Evolutionary conservation across 2,797 vertebrate species (phyloP), one percentile per base, ranked within the genome.

Genomic region (Darevskia nairensis): DNA sequence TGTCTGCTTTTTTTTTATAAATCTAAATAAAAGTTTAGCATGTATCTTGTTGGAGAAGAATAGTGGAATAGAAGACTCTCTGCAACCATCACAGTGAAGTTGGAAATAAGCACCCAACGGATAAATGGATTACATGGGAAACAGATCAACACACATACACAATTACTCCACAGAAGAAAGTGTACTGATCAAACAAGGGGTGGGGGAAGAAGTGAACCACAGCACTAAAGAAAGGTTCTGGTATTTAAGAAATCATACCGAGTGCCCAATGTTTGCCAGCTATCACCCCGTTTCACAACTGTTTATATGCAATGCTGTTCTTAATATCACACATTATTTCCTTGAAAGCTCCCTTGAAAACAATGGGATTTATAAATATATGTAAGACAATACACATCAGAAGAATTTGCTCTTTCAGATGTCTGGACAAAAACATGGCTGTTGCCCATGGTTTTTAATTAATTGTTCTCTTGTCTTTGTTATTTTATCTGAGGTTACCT

Each of bases 81-180:
- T 41, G 46, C 25, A 74, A 23, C 32, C 29, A 0, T 78, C 74
- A 87, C 35, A 46, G 75, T 79, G 86, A 83, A 3, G 13, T 2
- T 88, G 25, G 35, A 71, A 84, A 44, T 46, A 79, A 81, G 59
- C n/a, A 69, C 61, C 76, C 0, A 0, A 35, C 8, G 23, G 59
- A 80, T 69, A 59, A 27, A 69, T 74, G 2, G 9, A 29, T 64
- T 17, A 71, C 15, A 71, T 13, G 8, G 1, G 44, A 23, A 19
- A 27, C 71, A 50, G 81, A 32, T 46, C 39, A 83, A 93, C 90
- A 90, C 0, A 13, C 41, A 55, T 55, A 84, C 71, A n/a, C 41
- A 78, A 5, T 29, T 68, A 17, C 55, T 76, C 8, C 7, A n/a
- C 71, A 92, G 66, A 82, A 88, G 78, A 87, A 90, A 68, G 88